phyloP scores from a whole-genome alignment of 2,888 invertebrate species.

The Molanna angustata region DNA sequence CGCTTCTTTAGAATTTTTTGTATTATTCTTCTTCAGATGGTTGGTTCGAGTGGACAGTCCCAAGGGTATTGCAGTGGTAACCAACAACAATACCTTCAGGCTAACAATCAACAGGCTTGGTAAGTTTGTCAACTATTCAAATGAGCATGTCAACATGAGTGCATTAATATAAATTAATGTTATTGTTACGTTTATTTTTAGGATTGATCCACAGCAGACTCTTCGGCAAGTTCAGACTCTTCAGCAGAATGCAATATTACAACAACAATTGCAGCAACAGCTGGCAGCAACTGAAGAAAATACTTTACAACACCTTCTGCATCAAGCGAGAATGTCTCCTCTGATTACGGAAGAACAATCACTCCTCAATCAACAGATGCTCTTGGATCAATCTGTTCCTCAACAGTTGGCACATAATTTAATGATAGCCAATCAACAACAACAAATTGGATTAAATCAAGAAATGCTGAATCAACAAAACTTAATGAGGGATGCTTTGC shows the following conservation, averaged over 20 bases:
- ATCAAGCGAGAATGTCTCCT: slow-evolving; percentile 49
- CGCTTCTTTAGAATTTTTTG: neutral
- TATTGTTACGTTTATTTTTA: slow-evolving; percentile 37
- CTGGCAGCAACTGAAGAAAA: slow-evolving; percentile 51
- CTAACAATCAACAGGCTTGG: slow-evolving; percentile 41
- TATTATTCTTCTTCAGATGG: no score
- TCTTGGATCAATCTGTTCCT: slow-evolving; percentile 39
- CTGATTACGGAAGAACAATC: slow-evolving; percentile 42
- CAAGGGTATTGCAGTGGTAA: slow-evolving; percentile 24
- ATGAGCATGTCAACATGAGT: no score
- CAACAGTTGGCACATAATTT: slow-evolving; percentile 25
- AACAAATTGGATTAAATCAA: slow-evolving; percentile 23
- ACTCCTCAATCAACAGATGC: slow-evolving; percentile 43
- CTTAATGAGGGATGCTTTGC: slow-evolving; percentile 45
- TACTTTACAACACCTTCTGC: slow-evolving; percentile 56
- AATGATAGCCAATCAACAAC: slow-evolving; percentile 28
- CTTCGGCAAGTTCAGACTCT: slow-evolving; percentile 41
- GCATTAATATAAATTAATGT: neutral
- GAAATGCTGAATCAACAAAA: slow-evolving; percentile 34
- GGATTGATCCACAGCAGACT: slow-evolving; percentile 47
- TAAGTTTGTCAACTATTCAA: slow-evolving; percentile 32
- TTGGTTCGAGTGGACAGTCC: slow-evolving; percentile 20
- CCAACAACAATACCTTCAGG: slow-evolving; percentile 30
- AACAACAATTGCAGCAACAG: slow-evolving; percentile 57
- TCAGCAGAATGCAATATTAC: slow-evolving; percentile 46